phyloP scores from a whole-genome alignment of 2,797 vertebrate genomes.

The Lateolabrax maculatus region DNA sequence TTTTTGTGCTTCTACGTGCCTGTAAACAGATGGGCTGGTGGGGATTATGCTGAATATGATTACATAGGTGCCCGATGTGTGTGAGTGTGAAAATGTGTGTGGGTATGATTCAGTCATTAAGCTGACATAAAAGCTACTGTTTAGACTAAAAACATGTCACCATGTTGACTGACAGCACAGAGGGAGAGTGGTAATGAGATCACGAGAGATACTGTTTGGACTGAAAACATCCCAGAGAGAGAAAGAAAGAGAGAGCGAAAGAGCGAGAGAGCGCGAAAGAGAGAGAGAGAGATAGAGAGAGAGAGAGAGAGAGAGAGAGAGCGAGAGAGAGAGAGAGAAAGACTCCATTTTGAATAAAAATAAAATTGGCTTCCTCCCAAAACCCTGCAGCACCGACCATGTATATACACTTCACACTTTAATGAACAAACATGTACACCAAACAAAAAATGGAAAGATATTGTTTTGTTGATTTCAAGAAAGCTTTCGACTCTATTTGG shows the following conservation, averaged over 20 bases:
- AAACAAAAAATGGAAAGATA: too few relatives aligned
- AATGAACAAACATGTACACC: too few relatives aligned
- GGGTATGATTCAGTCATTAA: not conserved
- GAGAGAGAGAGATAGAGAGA: too few relatives aligned
- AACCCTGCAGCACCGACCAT: too few relatives aligned
- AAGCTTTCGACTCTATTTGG: too few relatives aligned
- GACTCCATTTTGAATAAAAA: too few relatives aligned
- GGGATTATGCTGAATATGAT: not conserved
- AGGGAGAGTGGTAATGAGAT: not conserved
- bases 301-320: too few relatives aligned
- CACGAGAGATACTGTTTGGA: not conserved
- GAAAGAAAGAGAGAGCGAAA: not conserved
- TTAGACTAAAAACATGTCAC: conserved; percentile 28
- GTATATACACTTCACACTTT: too few relatives aligned
- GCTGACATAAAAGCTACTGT: conserved; percentile 19
- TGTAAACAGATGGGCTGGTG: not conserved
- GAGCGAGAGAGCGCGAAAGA: too few relatives aligned
- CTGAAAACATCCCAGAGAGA: not conserved
- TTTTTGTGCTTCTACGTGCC: not conserved
- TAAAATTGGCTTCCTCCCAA: too few relatives aligned
- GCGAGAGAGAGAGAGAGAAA: too few relatives aligned
- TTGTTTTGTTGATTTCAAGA: too few relatives aligned
- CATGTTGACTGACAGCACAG: conserved; percentile 8
- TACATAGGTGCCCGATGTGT: not conserved
- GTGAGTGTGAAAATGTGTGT: not conserved